Conservation (phyloP, 2,888 invertebrate genomes). For the Esperia sulphurella region DNA sequence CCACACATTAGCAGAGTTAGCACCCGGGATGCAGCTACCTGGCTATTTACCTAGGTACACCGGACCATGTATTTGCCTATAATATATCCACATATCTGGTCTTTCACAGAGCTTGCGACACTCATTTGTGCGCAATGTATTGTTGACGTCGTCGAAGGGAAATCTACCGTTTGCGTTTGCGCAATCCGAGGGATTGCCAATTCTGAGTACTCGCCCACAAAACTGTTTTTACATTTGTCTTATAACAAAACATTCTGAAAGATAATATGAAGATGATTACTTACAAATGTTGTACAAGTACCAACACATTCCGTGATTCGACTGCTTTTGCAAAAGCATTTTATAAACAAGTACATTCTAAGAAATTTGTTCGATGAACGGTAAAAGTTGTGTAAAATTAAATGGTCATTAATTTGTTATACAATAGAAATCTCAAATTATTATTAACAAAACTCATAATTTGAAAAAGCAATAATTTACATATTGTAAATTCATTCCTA, state of each 20-base stretch:
- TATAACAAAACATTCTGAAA: conserved; percentile 29
- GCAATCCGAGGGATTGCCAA: conserved; percentile 51
- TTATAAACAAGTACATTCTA: no score
- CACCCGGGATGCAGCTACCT: conserved; percentile 62
- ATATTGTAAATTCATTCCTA: no score
- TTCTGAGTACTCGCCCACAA: conserved; percentile 33
- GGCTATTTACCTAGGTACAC: conserved; percentile 58
- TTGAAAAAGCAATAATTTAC: no score
- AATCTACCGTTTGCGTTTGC: conserved; percentile 57
- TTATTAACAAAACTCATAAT: no score
- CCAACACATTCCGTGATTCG: no score
- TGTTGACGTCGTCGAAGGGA: conserved; percentile 65
- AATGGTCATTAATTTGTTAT: no score
- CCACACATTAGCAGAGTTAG: conserved; percentile 75
- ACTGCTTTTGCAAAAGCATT: no score
- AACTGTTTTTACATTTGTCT: conserved; percentile 37
- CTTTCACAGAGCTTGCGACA: conserved; percentile 60
- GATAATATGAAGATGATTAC: neutral
- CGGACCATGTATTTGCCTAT: conserved; percentile 50
- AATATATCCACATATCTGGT: conserved; percentile 58
- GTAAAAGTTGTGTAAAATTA: no score
- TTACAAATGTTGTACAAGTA: neutral
- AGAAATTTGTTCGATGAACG: no score
- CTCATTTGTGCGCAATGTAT: conserved; percentile 60
- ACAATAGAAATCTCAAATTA: no score